Conservation (phyloP, 2,888 invertebrate species). For the Ennomos erosarius region DNA sequence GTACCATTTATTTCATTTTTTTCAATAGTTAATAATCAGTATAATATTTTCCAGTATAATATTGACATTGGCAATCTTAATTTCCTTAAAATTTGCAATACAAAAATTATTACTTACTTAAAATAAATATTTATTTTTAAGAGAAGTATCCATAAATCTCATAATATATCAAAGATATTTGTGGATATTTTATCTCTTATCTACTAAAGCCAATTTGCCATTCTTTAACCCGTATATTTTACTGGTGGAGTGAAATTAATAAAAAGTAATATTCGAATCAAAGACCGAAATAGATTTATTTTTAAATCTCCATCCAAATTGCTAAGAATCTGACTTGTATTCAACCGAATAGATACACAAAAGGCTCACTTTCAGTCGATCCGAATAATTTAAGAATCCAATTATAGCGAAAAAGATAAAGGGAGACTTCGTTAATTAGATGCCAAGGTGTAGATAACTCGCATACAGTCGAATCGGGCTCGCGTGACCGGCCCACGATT, state of each 20-base stretch:
- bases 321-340: constrained; percentile 32
- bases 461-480: constrained; percentile 74
- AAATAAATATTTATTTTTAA: too few relatives aligned
- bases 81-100: too few relatives aligned
- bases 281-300: constrained; percentile 3
- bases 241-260: constrained; percentile 1
- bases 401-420: constrained; percentile 50
- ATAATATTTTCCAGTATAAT: too few relatives aligned
- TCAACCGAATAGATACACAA: constrained; percentile 33
- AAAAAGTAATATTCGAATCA: constrained; percentile 2
- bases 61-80: too few relatives aligned
- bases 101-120: too few relatives aligned
- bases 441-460: constrained; percentile 75
- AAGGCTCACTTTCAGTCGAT: constrained; percentile 48
- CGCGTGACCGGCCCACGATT: constrained; percentile 80
- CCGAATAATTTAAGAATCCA: constrained; percentile 54
- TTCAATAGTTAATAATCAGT: too few relatives aligned
- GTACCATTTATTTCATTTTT: too few relatives aligned
- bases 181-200: too few relatives aligned
- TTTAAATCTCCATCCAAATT: constrained; percentile 23
- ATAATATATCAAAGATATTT: too few relatives aligned
- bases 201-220: too few relatives aligned
- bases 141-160: too few relatives aligned
- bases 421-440: constrained; percentile 74
- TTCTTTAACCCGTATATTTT: background rate